Base-by-base conservation (phyloP, 2,113 vertebrate species). In the Triplophysa dalaica region DNA sequence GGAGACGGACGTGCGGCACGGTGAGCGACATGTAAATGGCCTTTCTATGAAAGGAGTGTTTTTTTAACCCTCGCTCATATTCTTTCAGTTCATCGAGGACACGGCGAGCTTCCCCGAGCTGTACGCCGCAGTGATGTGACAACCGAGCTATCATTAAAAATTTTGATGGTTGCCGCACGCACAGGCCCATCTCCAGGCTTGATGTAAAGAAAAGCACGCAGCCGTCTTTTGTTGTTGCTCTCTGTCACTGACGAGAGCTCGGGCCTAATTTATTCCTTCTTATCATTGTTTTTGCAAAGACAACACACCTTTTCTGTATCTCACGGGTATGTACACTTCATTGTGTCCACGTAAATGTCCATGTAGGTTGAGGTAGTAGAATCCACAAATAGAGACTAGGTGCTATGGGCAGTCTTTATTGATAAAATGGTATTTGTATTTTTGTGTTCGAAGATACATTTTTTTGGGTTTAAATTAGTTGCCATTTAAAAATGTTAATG, bases 11-110 rank as follows among this genome's bases (percentile, higher is more conserved):
- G 73, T 75, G 84, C 86, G 84, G 70, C 79, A 73, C 56, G 60
- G 77, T 85, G 87, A 88, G 85, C 82, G 84, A 85, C 84, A 87
- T 90, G 87, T 79, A 88, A 87, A 88, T 90, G 83, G 86, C 83
- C 87, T 84, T 82, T 80, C 77, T 78, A 77, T 79, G 64, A 79
- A 81, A 75, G 67, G 70, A 66, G 45, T 54, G 67, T 29, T 54
- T 78, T 52, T 81, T 81, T 78, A 65, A 65, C 62, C 74, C 75
- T 77, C 26, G 45, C 75, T 79, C 72, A 54, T 84, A 79, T 72
- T 70, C 78, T 56, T 73, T 80, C 58, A 81, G 70, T 69, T 56
- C 56, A 69, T 72, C 26, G 68, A 82, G 72, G 75, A 77, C 61
- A 83, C 67, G 61, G 45, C 62, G 62, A 81, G 82, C 82, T 76